phyloP scores from a whole-genome alignment of 2,113 vertebrate genomes.

The Podarcis cretensis region DNA sequence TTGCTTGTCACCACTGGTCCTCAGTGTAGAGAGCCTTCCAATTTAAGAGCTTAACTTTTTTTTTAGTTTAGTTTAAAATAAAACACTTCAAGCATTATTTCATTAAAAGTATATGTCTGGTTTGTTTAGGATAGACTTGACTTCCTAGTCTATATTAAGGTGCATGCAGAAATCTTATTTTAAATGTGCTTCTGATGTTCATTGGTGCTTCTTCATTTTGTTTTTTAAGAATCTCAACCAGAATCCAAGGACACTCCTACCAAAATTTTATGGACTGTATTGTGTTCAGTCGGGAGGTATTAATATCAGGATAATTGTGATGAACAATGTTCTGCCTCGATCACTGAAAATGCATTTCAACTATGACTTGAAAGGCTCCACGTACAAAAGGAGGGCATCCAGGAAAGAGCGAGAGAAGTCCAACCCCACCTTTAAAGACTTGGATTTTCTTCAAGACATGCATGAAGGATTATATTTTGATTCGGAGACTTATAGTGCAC shows the following conservation, averaged over 20 bases:
- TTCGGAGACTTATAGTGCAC: slow-evolving; percentile 89
- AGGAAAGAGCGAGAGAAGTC: slow-evolving; percentile 88
- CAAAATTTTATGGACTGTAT: slow-evolving; percentile 97
- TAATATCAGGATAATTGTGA: slow-evolving; percentile 91
- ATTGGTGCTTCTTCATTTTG: not conserved
- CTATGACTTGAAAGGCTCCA: slow-evolving; percentile 95
- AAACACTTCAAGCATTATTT: not conserved
- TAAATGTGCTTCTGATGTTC: not conserved
- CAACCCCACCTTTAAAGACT: slow-evolving; percentile 92
- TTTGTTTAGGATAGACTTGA: not conserved
- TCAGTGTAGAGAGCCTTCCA: not conserved
- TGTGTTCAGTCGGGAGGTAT: slow-evolving; percentile 90
- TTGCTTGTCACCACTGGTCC: not conserved
- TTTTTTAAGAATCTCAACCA: slow-evolving; percentile 93
- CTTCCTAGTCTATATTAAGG: not conserved
- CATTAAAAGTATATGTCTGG: not conserved
- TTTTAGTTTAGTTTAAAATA: not conserved
- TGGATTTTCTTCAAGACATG: slow-evolving; percentile 97
- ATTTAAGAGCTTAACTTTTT: not conserved
- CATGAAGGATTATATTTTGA: slow-evolving; percentile 95
- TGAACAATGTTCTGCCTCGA: slow-evolving; percentile 95
- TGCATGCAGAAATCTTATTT: not conserved
- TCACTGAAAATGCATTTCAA: slow-evolving; percentile 92
- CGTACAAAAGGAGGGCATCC: slow-evolving; percentile 90
- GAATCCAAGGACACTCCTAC: slow-evolving; percentile 93